These are phyloP conservation scores for Xanthia togata DNA, from an alignment of 2,888 invertebrate species.

Conservation along the genomic window DNA sequence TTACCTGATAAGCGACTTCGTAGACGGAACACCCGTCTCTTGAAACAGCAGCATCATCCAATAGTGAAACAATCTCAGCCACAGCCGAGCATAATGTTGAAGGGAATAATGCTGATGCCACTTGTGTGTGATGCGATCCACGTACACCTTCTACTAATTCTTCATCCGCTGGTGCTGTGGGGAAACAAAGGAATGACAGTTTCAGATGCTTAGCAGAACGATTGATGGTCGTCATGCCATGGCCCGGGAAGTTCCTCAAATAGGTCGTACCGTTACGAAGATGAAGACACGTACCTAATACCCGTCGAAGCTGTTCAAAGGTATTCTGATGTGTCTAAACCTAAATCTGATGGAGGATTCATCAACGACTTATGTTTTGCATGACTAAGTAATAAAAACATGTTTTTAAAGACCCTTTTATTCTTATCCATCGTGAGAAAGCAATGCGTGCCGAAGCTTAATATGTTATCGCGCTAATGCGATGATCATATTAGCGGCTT, in stretches of 20 bases:
- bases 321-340: not conserved
- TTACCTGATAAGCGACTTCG: conserved; percentile 98
- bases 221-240: not conserved
- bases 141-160: conserved; percentile 93
- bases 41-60: conserved; percentile 99
- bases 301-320: not conserved
- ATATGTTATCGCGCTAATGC: no score
- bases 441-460: no score
- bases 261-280: not conserved
- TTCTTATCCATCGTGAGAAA: no score
- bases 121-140: conserved; percentile 95
- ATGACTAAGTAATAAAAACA: not conserved
- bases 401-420: not conserved
- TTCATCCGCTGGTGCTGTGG: conserved; percentile 87
- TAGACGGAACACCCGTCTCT: conserved; percentile 98
- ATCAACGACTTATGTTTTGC: not conserved
- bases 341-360: not conserved
- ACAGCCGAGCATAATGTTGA: conserved; percentile 99
- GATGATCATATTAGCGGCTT: no score
- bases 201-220: not conserved
- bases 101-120: conserved; percentile 98
- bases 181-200: not conserved
- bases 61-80: conserved; percentile 97
- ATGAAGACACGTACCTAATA: not conserved
- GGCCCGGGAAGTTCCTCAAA: not conserved